Base-by-base conservation (phyloP, 2,888 invertebrate species). In the Latrodectus elegans region DNA sequence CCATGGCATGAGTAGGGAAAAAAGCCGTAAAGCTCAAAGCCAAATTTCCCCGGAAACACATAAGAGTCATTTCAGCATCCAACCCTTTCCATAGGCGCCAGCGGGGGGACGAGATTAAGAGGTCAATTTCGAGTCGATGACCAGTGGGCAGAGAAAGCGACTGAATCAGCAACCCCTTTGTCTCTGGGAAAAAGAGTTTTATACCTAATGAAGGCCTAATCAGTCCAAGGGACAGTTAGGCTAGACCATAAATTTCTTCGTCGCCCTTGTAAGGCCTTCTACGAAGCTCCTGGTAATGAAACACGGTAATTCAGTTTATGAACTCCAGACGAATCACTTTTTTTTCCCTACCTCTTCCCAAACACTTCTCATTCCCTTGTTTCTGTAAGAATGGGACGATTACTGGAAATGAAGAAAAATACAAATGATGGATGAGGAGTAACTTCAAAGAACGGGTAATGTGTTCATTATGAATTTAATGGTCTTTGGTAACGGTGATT, bases 291-390 rank as follows among this genome's bases (percentile, higher is more conserved):
- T 55, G 79, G 79, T 80, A 80, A 80, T 80, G 79, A 80, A 72
- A 80, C 71, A 53, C 49, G 79, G 79, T 80, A 80, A 80, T 80
- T 51, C 60, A 80, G 60, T 80, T 80, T 80, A 80, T 71, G 71
- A 55, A 72, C 79, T 77, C 67, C 60, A n/a, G 60, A 11, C 60
- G 60, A 60, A 60, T 60, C 60, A 60, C 60, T n/a, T 12, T 60
- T 55, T 60, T 60, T 60, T 60, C n/a, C n/a, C 38, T 38, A 38
- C 38, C 38, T 38, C 38, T 38, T 38, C 38, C 38, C 38, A 3
- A 38, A 38, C 38, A 15, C 60, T 60, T 60, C 60, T 60, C n/a
- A 15, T 60, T 60, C n/a, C n/a, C n/a, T 11, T 60, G 11, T 60
- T 60, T 60, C n/a, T n/a, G 60, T 60, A 12, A 38, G 60, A 15